Percentiles rank a stretch among this genome's conserved stretches.
These are phyloP conservation scores for Caerostris darwini DNA, from an alignment of 1,140 invertebrate species.

Conservation along the genomic window DNA sequence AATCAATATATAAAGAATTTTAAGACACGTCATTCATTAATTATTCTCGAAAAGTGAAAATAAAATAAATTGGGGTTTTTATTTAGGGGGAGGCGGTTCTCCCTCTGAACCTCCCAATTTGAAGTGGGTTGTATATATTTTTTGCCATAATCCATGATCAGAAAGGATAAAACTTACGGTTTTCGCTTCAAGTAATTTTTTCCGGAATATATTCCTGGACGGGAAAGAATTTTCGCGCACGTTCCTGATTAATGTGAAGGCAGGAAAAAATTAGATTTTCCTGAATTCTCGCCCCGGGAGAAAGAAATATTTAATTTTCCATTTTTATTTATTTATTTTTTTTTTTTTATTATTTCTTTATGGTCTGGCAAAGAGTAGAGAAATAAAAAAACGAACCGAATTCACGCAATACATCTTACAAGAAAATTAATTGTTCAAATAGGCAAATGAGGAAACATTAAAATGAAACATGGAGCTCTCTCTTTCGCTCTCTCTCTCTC, in stretches of 20 bases:
- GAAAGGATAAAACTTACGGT: too few relatives aligned
- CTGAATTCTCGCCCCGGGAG: not conserved
- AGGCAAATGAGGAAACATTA: not conserved
- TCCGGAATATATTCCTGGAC: not conserved
- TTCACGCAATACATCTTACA: not conserved
- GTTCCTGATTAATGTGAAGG: not conserved
- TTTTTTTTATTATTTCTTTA: not conserved
- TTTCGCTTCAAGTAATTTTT: too few relatives aligned
- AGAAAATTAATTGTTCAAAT: not conserved
- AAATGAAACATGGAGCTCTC: not conserved
- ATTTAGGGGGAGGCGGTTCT: too few relatives aligned
- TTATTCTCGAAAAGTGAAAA: not conserved
- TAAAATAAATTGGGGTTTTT: not conserved
- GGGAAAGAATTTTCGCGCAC: not conserved
- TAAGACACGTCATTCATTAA: slow-evolving; percentile 16
- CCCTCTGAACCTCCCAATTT: not conserved
- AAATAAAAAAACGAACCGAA: not conserved
- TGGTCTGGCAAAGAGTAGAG: not conserved
- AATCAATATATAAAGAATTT: not conserved
- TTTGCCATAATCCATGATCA: not conserved
- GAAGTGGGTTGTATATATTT: not conserved
- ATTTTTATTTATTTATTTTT: not conserved
- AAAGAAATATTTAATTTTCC: slow-evolving; percentile 26
- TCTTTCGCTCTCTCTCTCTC: too few relatives aligned
- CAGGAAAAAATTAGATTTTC: not conserved